Base-by-base conservation (phyloP, 2,888 invertebrate genomes). In the Linhomoeus sp. region DNA sequence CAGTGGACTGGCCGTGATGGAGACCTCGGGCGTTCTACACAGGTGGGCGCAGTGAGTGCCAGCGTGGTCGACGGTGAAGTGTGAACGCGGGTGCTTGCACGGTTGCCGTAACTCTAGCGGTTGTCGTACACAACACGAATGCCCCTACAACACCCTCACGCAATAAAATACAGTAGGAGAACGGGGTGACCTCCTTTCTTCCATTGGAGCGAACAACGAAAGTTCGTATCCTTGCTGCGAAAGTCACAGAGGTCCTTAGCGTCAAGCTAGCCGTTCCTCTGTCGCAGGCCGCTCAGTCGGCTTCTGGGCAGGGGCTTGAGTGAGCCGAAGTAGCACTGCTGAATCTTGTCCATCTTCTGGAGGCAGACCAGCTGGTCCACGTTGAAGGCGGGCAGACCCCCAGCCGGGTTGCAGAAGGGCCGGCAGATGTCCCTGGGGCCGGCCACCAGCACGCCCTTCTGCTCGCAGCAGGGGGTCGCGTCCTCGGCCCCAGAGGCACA, bases 401-500 rank as follows among this genome's bases (percentile, higher is more conserved):
- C 35, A 24, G 41, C 35, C 35, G 46, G 41, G 36, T 46, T 23
- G 41, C 46, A 46, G 46, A 41, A 46, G 19, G 41, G 46, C 19
- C 14, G 22, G 41, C 46, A 46, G 17, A n/a, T n/a, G 20, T 43
- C 15, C 26, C 7, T 3, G 33, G 7, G 7, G 20, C 24, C 29
- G 9, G 29, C 12, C n/a, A n/a, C 24, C n/a, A 26, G 29, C 1
- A 45, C 17, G 3, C 41, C 22, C 19, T 33, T 39, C 2, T 22
- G 1, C 19, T 12, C 2, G 36, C 48, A 48, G 41, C 48, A 48
- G 1, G 24, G 26, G 7, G 15, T 23, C 24, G 48, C 40, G 25
- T 48, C 45, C 20, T 48, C 24, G 24, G 45, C 48, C 14, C 41
- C 45, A 15, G 25, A 20, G n/a, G 44, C 44, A 20, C 48, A 48